Conservation (phyloP, 2,113 vertebrate species). For the Sminthopsis crassicaudata region DNA sequence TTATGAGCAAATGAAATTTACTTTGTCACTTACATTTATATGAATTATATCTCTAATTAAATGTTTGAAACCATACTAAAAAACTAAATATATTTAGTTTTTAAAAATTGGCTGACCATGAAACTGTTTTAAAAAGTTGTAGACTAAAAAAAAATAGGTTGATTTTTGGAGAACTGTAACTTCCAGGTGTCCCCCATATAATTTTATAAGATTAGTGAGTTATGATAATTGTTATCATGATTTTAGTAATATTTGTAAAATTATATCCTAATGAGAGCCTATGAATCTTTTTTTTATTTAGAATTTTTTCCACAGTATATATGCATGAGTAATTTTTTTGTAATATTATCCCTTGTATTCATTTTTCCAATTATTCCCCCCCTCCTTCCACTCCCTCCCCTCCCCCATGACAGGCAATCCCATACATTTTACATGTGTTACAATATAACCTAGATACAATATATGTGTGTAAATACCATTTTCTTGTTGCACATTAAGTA, state of each 20-base stretch:
- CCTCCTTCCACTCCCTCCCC: too few species aligned
- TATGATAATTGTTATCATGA: background rate
- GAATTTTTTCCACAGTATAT: too few species aligned
- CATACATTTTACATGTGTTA: too few species aligned
- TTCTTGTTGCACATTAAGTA: too few species aligned
- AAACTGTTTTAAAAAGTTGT: background rate
- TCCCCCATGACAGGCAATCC: too few species aligned
- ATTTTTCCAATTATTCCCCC: too few species aligned
- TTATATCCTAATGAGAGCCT: background rate
- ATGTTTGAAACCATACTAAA: background rate
- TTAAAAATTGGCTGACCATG: background rate
- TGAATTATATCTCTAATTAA: background rate
- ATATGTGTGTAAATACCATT: too few species aligned
- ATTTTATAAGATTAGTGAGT: background rate
- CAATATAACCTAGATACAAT: too few species aligned
- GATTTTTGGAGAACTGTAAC: background rate
- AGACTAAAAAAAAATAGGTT: background rate
- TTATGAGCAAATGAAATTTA: conserved; percentile 1
- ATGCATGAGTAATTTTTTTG: too few species aligned
- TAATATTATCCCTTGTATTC: too few species aligned
- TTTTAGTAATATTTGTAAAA: background rate
- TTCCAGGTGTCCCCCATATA: background rate
- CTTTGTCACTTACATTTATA: background rate
- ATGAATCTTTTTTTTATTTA: too few species aligned
- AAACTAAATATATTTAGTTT: background rate